phyloP scores from a whole-genome alignment of 2,113 vertebrate species.

The Nipponia nippon region DNA sequence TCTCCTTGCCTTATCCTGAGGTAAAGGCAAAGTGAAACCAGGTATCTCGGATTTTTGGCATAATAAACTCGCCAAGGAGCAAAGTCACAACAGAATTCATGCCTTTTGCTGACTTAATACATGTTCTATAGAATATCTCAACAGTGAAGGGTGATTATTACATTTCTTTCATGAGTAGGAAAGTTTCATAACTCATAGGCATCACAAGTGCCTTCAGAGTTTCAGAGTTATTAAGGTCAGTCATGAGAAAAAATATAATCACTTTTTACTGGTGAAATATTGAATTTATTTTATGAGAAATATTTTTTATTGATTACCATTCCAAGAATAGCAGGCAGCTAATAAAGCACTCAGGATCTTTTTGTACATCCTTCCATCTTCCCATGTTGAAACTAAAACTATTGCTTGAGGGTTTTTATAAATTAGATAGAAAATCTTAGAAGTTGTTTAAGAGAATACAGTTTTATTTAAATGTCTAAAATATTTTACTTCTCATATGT shows the following conservation, averaged over 20 bases:
- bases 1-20: not conserved
- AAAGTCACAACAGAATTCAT: not conserved
- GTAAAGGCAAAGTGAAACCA: not conserved
- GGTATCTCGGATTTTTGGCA: not conserved
- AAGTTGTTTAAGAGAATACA: not conserved
- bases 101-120: not conserved
- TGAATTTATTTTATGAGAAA: conserved; percentile 53
- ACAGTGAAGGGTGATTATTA: conserved; percentile 2
- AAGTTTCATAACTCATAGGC: conserved; percentile 36
- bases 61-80: not conserved
- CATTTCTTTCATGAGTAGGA: conserved; percentile 14
- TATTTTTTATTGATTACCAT: conserved; percentile 43
- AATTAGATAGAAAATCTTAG: not conserved
- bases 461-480: not conserved
- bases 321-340: conserved; percentile 10
- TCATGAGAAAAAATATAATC: not conserved
- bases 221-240: conserved; percentile 38
- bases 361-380: not conserved
- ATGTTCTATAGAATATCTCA: not conserved
- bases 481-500: not conserved
- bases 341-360: conserved; percentile 3
- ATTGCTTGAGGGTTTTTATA: not conserved
- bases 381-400: not conserved
- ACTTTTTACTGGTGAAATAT: conserved; percentile 53
- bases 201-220: conserved; percentile 10